phyloP scores from a whole-genome alignment of 92 coral and sea anemone genomes.

The Muricea muricata region DNA sequence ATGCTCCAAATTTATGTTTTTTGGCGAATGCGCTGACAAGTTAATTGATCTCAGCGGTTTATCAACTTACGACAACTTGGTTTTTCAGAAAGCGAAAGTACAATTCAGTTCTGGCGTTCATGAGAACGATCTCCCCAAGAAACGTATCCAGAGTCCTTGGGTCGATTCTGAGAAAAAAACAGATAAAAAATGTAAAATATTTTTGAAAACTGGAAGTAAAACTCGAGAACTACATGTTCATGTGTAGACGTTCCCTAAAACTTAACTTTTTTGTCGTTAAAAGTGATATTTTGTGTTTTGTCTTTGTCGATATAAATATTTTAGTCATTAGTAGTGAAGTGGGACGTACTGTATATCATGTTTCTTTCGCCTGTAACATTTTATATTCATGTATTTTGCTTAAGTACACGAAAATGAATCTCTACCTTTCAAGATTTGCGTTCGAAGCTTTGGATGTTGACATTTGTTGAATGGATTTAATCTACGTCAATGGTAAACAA shows the following conservation, averaged over 20 bases:
- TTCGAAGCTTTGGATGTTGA: constrained; percentile 69
- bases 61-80: constrained; percentile 72
- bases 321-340: too few relatives aligned
- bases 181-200: not conserved
- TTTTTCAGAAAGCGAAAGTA: constrained; percentile 83
- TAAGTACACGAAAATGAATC: not conserved
- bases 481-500: too few relatives aligned
- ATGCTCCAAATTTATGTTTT: too few relatives aligned
- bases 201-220: not conserved
- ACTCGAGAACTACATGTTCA: not conserved
- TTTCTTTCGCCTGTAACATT: too few relatives aligned
- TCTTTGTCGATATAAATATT: too few relatives aligned
- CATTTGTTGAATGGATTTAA: constrained; percentile 80
- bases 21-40: too few relatives aligned
- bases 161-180: constrained; percentile 67
- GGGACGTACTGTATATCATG: too few relatives aligned
- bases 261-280: too few relatives aligned
- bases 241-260: too few relatives aligned
- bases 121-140: constrained; percentile 86
- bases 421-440: constrained; percentile 80
- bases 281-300: too few relatives aligned
- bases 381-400: too few relatives aligned
- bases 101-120: constrained; percentile 98
- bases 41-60: too few relatives aligned
- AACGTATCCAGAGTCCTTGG: constrained; percentile 91